phyloP scores from a whole-genome alignment of 53 echinoderm and acorn worm genomes.

The Echinarachnius parma region DNA sequence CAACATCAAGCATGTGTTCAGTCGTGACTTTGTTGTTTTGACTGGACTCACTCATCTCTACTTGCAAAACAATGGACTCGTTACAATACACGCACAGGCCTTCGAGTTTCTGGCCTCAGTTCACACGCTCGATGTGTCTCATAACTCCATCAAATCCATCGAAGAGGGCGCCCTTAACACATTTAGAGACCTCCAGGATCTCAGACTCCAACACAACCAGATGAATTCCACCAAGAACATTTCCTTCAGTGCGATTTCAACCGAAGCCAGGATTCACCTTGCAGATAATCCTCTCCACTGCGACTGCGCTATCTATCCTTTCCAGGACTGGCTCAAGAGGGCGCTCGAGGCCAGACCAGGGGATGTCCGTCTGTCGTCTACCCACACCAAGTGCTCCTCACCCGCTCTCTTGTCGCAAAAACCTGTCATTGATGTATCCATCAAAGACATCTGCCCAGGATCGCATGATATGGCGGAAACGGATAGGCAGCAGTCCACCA shows the following conservation, averaged over 20 bases:
- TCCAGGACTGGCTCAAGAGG: slow-evolving; percentile 35
- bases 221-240: slow-evolving; percentile 24
- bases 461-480: too few relatives aligned
- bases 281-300: slow-evolving; percentile 29
- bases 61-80: slow-evolving; percentile 6
- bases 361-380: too few relatives aligned
- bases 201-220: slow-evolving; percentile 11
- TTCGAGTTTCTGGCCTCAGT: slow-evolving; percentile 19
- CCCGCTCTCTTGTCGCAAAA: too few relatives aligned
- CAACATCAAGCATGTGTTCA: slow-evolving; percentile 11
- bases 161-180: not conserved
- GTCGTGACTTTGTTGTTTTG: slow-evolving; percentile 20
- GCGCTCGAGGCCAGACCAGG: too few relatives aligned
- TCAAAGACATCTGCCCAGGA: too few relatives aligned
- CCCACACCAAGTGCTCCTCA: too few relatives aligned
- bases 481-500: too few relatives aligned
- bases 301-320: slow-evolving; percentile 26
- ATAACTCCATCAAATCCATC: slow-evolving; percentile 19
- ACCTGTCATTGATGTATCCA: too few relatives aligned
- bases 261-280: not conserved
- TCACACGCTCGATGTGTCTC: slow-evolving; percentile 7
- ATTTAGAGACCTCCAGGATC: not conserved
- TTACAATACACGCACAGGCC: slow-evolving; percentile 10
- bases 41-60: slow-evolving; percentile 20
- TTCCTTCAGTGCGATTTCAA: not conserved